These are phyloP conservation scores for Grapholita molesta DNA, from an alignment of 1,140 invertebrate species.

Conservation along the genomic window DNA sequence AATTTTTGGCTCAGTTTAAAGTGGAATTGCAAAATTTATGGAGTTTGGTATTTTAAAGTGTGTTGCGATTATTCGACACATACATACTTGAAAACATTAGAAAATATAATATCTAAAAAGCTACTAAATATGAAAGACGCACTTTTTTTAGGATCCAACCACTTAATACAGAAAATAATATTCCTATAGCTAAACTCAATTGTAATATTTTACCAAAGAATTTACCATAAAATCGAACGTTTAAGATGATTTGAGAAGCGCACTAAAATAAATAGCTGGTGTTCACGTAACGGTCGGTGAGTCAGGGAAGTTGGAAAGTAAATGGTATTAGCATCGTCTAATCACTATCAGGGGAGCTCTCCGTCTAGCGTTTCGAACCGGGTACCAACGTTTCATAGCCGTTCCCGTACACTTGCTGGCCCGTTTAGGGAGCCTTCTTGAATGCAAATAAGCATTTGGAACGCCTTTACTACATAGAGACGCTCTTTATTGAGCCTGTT, in stretches of 20 bases:
- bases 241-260: constrained; percentile 56
- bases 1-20: neutral
- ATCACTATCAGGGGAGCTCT: constrained; percentile 70
- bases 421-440: constrained; percentile 59
- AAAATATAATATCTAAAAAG: neutral
- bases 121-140: neutral
- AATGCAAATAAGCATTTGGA: constrained; percentile 74
- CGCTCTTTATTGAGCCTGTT: constrained; percentile 68
- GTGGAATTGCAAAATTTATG: neutral
- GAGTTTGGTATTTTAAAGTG: neutral
- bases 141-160: neutral
- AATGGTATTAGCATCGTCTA: constrained; percentile 75
- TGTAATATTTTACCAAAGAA: constrained; percentile 19
- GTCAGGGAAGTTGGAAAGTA: constrained; percentile 72
- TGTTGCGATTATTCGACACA: neutral
- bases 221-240: constrained; percentile 27
- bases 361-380: constrained; percentile 53
- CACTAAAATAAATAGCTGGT: constrained; percentile 64
- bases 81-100: neutral
- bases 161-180: neutral
- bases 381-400: constrained; percentile 40
- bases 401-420: constrained; percentile 59
- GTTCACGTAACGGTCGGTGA: constrained; percentile 66
- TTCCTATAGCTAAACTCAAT: neutral
- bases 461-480: constrained; percentile 67